phyloP scores from a whole-genome alignment of 2,888 invertebrate genomes.

The Anorthoa munda region DNA sequence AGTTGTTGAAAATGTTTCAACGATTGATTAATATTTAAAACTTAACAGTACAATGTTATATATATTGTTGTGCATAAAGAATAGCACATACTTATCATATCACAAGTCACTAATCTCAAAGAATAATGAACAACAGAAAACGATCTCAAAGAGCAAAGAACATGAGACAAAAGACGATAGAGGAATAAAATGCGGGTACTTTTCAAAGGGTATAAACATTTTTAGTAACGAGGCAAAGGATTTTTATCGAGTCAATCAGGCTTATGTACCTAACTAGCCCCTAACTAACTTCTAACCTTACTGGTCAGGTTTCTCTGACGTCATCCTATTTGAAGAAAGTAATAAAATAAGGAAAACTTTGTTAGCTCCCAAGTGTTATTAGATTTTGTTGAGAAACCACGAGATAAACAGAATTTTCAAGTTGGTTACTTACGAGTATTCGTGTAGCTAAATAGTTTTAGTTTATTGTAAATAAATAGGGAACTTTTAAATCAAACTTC shows the following conservation, averaged over 20 bases:
- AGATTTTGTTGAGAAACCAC: conserved; percentile 25
- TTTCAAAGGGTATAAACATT: conserved; percentile 30
- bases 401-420: conserved; percentile 13
- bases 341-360: conserved; percentile 33
- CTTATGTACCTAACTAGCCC: conserved; percentile 38
- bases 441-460: neutral
- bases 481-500: neutral
- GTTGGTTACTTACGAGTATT: neutral
- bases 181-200: conserved; percentile 19
- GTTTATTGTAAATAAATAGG: neutral
- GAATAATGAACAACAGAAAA: conserved; percentile 6
- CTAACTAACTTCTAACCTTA: conserved; percentile 23
- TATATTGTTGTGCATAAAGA: neutral
- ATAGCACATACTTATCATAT: neutral
- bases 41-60: no score
- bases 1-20: no score
- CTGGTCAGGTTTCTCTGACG: conserved; percentile 6
- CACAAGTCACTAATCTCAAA: conserved; percentile 1
- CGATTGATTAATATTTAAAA: neutral
- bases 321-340: conserved; percentile 5
- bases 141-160: conserved; percentile 11
- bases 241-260: conserved; percentile 45
- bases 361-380: conserved; percentile 9
- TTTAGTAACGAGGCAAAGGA: conserved; percentile 39
- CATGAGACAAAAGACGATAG: conserved; percentile 15